phyloP scores from a whole-genome alignment of 64 coral and sea anemone species.

The Montipora sp. region DNA sequence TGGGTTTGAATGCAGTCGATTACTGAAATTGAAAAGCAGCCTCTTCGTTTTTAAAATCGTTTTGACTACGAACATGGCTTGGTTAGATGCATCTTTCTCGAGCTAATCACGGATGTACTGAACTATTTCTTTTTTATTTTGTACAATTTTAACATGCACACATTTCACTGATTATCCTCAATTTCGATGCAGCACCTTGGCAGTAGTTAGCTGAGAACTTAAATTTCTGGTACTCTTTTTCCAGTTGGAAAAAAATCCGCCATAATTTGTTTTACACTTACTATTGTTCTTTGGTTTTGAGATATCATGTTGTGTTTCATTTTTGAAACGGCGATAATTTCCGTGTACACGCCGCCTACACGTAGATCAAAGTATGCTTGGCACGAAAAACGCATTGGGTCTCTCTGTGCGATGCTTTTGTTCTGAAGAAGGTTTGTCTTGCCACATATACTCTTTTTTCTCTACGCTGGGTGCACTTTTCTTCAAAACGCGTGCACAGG shows the following conservation, averaged over 20 bases:
- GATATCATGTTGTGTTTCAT: neutral
- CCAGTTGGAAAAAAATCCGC: too few relatives aligned
- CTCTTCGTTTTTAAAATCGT: too few relatives aligned
- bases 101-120: too few relatives aligned
- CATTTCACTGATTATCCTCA: neutral
- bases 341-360: neutral
- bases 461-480: neutral
- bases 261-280: too few relatives aligned
- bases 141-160: too few relatives aligned
- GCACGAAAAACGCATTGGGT: neutral
- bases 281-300: neutral
- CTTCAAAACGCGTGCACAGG: neutral
- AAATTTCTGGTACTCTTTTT: too few relatives aligned
- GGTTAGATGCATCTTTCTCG: too few relatives aligned
- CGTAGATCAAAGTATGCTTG: neutral
- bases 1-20: too few relatives aligned
- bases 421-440: neutral
- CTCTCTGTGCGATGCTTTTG: neutral
- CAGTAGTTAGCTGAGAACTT: too few relatives aligned
- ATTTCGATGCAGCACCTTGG: neutral
- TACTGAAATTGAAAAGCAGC: too few relatives aligned
- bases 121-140: too few relatives aligned
- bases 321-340: neutral
- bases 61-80: too few relatives aligned
- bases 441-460: neutral